phyloP scores from a whole-genome alignment of 2,113 vertebrate genomes.

The Spizaetus ornatus region DNA sequence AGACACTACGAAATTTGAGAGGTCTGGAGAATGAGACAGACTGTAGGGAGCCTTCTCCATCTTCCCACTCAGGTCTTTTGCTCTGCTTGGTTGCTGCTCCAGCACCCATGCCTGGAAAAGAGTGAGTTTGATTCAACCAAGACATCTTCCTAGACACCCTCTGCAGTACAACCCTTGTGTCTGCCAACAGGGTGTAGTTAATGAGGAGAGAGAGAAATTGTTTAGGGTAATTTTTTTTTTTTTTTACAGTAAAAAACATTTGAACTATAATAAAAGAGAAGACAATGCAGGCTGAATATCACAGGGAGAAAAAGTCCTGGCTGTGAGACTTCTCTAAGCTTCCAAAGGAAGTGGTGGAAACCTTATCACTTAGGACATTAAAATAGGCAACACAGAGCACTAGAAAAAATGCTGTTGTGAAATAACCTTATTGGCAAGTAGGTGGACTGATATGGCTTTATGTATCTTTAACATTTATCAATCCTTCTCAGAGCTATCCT shows the following conservation, averaged over 20 bases:
- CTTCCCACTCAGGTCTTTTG: not conserved
- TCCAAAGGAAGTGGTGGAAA: not conserved
- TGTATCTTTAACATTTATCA: conserved; percentile 15
- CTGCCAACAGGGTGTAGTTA: not conserved
- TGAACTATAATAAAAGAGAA: not conserved
- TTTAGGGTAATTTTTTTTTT: not conserved
- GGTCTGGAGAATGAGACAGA: not conserved
- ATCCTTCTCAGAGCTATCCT: not conserved
- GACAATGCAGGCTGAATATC: not conserved
- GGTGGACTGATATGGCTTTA: not conserved
- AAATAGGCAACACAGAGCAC: not conserved
- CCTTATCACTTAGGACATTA: not conserved
- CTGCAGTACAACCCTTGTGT: not conserved
- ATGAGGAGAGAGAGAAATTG: not conserved
- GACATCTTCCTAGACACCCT: not conserved
- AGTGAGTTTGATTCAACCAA: not conserved
- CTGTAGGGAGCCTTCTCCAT: not conserved
- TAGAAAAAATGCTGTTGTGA: not conserved
- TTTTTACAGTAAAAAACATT: not conserved
- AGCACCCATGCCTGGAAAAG: not conserved
- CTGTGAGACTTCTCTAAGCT: not conserved
- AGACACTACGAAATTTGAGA: not conserved
- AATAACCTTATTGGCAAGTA: not conserved
- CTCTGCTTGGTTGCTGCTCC: not conserved
- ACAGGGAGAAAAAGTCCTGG: not conserved